phyloP scores from a whole-genome alignment of 2,113 vertebrate genomes.

The Corythornis madagascariensis region DNA sequence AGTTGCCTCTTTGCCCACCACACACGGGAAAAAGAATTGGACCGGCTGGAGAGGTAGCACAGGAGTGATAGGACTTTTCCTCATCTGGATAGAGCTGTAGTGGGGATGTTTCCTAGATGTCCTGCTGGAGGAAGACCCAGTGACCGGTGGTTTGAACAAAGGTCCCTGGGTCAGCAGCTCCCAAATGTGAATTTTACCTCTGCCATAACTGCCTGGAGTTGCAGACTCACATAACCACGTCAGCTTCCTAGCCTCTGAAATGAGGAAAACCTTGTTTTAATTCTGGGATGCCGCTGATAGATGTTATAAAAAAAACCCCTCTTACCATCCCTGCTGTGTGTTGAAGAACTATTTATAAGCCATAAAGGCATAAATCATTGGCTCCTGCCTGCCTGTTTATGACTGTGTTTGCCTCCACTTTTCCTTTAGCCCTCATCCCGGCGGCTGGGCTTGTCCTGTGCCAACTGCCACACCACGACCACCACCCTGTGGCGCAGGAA shows the following conservation, averaged over 20 bases:
- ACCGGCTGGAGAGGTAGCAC: accelerated
- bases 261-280: not conserved
- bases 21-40: not conserved
- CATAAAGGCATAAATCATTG: not conserved
- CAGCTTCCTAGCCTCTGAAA: not conserved
- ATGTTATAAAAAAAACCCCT: not conserved
- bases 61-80: not conserved
- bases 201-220: not conserved
- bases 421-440: conserved; percentile 89
- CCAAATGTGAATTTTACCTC: not conserved
- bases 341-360: not conserved
- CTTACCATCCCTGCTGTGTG: accelerated
- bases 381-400: not conserved
- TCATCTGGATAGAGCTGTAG: not conserved
- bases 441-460: conserved; percentile 93
- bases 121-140: not conserved
- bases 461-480: conserved; percentile 97
- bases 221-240: not conserved
- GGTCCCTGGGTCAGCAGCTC: not conserved
- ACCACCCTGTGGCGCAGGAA: conserved; percentile 98
- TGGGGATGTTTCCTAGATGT: not conserved
- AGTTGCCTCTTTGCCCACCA: not conserved
- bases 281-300: not conserved
- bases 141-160: not conserved
- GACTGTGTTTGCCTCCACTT: not conserved